Conservation (phyloP, 1,140 invertebrate genomes). For the Psilanteris sp. region DNA sequence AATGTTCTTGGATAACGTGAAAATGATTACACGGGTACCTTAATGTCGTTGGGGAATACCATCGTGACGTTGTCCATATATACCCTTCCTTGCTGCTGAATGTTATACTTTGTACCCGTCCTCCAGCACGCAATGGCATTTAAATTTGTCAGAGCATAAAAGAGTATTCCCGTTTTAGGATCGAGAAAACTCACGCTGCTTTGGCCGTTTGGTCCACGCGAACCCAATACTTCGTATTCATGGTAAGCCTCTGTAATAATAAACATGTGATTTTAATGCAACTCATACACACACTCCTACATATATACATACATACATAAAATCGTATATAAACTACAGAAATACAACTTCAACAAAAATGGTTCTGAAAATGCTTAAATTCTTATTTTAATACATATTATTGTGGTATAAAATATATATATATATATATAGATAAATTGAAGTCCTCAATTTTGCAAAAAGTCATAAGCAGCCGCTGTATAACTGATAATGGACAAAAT, state of each 20-base stretch:
- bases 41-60: conserved; percentile 89
- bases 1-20: too few species aligned
- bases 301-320: too few species aligned
- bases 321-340: too few species aligned
- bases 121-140: conserved; percentile 90
- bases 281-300: too few species aligned
- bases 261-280: not conserved
- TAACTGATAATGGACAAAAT: too few species aligned
- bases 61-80: conserved; percentile 86
- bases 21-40: conserved; percentile 77
- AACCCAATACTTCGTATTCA: conserved; percentile 85
- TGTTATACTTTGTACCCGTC: conserved; percentile 83
- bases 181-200: conserved; percentile 87
- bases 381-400: too few species aligned
- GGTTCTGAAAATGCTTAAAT: too few species aligned
- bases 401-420: too few species aligned
- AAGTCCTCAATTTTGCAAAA: too few species aligned
- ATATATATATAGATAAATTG: too few species aligned
- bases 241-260: conserved; percentile 80
- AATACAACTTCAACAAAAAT: too few species aligned
- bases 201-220: conserved; percentile 85
- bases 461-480: too few species aligned
- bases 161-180: conserved; percentile 85
- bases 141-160: conserved; percentile 87
- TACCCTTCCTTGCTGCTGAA: conserved; percentile 85